Conservation (phyloP, 2,797 vertebrate genomes). For the Novumbra hubbsi region DNA sequence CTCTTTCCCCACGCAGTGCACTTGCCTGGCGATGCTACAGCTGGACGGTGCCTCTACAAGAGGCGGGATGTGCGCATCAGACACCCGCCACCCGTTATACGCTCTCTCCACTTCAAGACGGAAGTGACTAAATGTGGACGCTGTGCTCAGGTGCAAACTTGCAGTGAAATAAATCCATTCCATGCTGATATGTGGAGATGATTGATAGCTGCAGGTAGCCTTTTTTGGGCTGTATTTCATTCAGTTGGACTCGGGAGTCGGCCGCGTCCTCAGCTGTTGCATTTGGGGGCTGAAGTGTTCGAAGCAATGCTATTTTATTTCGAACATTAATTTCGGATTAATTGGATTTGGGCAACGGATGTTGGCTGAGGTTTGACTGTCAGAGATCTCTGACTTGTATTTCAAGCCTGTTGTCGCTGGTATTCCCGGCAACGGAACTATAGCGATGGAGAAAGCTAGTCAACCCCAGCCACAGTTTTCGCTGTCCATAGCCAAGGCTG, state of each 20-base stretch:
- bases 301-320: conserved; percentile 58
- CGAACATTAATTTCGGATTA: conserved; percentile 42
- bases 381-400: conserved; percentile 57
- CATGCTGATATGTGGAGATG: conserved; percentile 42
- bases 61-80: conserved; percentile 56
- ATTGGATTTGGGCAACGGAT: conserved; percentile 60
- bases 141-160: conserved; percentile 31
- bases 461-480: conserved; percentile 63
- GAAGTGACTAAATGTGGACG: conserved; percentile 28
- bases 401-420: conserved; percentile 56
- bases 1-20: conserved; percentile 19
- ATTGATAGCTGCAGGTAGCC: conserved; percentile 53
- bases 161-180: conserved; percentile 12
- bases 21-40: conserved; percentile 38
- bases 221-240: conserved; percentile 35
- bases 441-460: conserved; percentile 75
- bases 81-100: conserved; percentile 25
- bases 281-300: conserved; percentile 49
- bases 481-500: conserved; percentile 84
- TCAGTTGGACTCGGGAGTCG: conserved; percentile 30
- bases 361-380: conserved; percentile 55
- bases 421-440: conserved; percentile 53
- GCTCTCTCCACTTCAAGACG: conserved; percentile 27
- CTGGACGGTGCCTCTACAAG: conserved; percentile 39
- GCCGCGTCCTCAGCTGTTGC: conserved; percentile 76